These are phyloP conservation scores for Archilochus colubris DNA, from an alignment of 2,113 vertebrate species.

Conservation along the genomic window DNA sequence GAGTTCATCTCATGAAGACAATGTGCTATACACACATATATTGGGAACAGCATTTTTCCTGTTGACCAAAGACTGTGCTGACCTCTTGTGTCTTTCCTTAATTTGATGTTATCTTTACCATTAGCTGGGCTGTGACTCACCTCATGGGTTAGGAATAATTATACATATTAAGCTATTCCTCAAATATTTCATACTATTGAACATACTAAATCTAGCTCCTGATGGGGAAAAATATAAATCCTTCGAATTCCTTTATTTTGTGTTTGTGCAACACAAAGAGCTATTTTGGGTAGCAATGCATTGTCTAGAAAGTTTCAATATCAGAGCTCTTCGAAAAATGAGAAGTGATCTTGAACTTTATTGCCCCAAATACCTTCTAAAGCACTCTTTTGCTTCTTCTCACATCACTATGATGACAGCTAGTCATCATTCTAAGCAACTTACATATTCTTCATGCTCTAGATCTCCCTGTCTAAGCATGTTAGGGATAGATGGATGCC, in stretches of 20 bases:
- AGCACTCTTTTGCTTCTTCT: background rate
- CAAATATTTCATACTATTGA: background rate
- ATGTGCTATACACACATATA: background rate
- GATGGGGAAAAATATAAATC: background rate
- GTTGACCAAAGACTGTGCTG: background rate
- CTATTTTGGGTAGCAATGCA: background rate
- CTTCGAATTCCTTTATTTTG: background rate
- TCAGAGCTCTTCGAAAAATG: background rate
- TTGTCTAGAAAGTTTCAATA: background rate
- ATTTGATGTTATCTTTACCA: background rate
- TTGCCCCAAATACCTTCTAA: background rate
- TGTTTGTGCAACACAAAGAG: background rate
- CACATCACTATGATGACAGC: background rate
- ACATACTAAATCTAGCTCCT: background rate
- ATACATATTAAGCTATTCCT: background rate
- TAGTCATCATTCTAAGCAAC: slow-evolving; percentile 13
- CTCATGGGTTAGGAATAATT: background rate
- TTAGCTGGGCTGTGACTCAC: background rate
- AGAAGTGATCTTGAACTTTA: background rate
- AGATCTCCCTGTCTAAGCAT: slow-evolving; percentile 53
- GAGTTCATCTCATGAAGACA: background rate
- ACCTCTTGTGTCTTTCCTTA: background rate
- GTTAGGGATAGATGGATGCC: slow-evolving; percentile 40
- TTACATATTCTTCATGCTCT: slow-evolving; percentile 57
- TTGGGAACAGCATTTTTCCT: background rate